Evolutionary conservation across 2,113 vertebrate species (phyloP), one percentile per base, ranked within the genome.

Genomic region (Myxocyprinus asiaticus): DNA sequence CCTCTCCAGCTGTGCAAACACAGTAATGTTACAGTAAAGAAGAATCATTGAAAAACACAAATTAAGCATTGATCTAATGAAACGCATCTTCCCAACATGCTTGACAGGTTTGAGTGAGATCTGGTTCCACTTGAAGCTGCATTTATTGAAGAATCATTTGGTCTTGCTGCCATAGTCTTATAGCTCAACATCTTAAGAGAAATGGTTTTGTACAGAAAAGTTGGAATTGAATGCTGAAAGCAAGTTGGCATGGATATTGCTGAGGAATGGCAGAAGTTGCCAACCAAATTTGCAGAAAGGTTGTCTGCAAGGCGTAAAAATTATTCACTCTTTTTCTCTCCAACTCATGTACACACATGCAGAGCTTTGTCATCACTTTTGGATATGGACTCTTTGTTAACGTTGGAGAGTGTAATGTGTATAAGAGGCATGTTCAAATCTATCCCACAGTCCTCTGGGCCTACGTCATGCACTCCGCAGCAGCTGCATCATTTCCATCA

Each of bases 401-500:
- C 59, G 69, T 1, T 33, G 22, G 22, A 33, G 22, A 33, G 51
- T 59, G 55, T 72, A 45, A 72, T 59, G 51, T 4, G n/a, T 4
- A 10, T 3, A 47, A 33, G 22, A 33, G 55, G 59, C 55, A 58
- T n/a, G 15, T 11, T 59, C 42, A 59, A 61, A 59, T 17, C n/a
- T 72, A 61, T 72, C 43, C 55, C 69, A 59, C 56, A 72, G 55
- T 72, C 69, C 53, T 9, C 6, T 72, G 53, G 58, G 53, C 4
- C 69, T 59, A 6, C 3, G 53, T 72, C 56, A 72, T 72, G 69
- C 69, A 42, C 9, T 17, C n/a, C 8, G 11, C 14, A 72, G 53
- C 70, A 72, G 70, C 70, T 72, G 55, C 44, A 47, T 47, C n/a
- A 12, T 59, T 61, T 72, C 70, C 59, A 12, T 72, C 70, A 59